phyloP scores from a whole-genome alignment of 1,140 invertebrate genomes.

The Helicoverpa zea region DNA sequence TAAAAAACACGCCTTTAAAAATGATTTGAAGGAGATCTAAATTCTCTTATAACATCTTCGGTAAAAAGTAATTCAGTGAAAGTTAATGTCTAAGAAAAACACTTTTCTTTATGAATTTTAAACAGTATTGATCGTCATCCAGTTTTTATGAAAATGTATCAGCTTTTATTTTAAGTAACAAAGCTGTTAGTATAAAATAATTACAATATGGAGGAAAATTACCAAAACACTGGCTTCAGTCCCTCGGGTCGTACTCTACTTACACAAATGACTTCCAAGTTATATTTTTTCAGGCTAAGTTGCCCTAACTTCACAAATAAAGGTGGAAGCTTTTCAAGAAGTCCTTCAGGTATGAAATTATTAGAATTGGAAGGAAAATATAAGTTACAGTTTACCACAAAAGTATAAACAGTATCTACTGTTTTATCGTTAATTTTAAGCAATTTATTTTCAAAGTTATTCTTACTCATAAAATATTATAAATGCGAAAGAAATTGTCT shows the following conservation, averaged over 20 bases:
- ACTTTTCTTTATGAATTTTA: not conserved
- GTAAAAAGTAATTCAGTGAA: too few relatives aligned
- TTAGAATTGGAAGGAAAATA: not conserved
- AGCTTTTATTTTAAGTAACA: not conserved
- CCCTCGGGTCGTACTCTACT: not conserved
- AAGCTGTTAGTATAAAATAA: not conserved
- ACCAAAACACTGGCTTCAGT: not conserved
- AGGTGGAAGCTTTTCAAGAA: not conserved
- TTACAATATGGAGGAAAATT: not conserved
- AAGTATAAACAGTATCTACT: not conserved
- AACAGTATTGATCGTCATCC: not conserved
- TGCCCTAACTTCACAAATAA: not conserved
- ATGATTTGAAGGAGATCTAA: too few relatives aligned
- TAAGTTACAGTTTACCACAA: not conserved
- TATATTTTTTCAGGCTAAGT: conserved; percentile 7
- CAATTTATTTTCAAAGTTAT: too few relatives aligned
- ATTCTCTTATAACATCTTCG: too few relatives aligned
- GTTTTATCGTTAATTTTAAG: not conserved
- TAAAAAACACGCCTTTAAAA: too few relatives aligned
- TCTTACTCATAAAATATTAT: too few relatives aligned
- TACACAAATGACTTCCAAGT: conserved; percentile 26
- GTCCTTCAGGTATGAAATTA: conserved; percentile 13
- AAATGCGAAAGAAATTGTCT: too few relatives aligned
- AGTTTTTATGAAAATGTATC: not conserved
- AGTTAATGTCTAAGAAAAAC: not conserved